These are phyloP conservation scores for Arnoldichthys spilopterus DNA, from an alignment of 2,797 vertebrate genomes.

Conservation along the genomic window DNA sequence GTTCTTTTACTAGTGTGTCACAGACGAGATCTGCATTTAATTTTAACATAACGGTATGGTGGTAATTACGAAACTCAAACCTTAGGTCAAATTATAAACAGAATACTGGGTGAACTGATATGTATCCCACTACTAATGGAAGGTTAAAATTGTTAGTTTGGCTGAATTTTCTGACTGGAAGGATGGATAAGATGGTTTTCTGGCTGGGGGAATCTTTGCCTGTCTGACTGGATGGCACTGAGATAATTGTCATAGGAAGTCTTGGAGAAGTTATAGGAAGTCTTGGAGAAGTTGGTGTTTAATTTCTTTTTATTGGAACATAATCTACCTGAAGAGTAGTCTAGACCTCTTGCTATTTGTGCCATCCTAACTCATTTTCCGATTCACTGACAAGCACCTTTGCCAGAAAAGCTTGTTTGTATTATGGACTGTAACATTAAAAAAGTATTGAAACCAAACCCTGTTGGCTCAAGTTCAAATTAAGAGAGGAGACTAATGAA, in stretches of 20 bases:
- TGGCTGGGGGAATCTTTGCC: not conserved
- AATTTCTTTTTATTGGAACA: slow-evolving; percentile 35
- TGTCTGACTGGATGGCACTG: not conserved
- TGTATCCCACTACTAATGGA: too few relatives aligned
- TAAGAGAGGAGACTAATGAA: slow-evolving; percentile 37
- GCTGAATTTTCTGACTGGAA: too few relatives aligned
- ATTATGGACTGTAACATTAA: slow-evolving; percentile 35
- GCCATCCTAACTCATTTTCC: slow-evolving; percentile 36
- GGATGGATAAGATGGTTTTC: not conserved
- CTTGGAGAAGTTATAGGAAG: slow-evolving; percentile 2
- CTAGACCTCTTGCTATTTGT: slow-evolving; percentile 22
- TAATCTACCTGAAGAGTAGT: not conserved
- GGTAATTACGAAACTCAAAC: too few relatives aligned
- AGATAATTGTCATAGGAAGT: not conserved
- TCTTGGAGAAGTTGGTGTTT: slow-evolving; percentile 7
- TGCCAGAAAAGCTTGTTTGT: slow-evolving; percentile 49
- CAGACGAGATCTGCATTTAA: too few relatives aligned
- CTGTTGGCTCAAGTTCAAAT: slow-evolving; percentile 39
- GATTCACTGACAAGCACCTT: slow-evolving; percentile 25
- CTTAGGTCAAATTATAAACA: too few relatives aligned
- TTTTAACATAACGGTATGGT: too few relatives aligned
- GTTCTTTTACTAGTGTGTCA: too few relatives aligned
- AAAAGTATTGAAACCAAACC: slow-evolving; percentile 45
- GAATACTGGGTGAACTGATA: too few relatives aligned
- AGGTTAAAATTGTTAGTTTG: too few relatives aligned